Evolutionary conservation across 1,140 invertebrate species (phyloP).

Genomic region (Philaenus spumarius): DNA sequence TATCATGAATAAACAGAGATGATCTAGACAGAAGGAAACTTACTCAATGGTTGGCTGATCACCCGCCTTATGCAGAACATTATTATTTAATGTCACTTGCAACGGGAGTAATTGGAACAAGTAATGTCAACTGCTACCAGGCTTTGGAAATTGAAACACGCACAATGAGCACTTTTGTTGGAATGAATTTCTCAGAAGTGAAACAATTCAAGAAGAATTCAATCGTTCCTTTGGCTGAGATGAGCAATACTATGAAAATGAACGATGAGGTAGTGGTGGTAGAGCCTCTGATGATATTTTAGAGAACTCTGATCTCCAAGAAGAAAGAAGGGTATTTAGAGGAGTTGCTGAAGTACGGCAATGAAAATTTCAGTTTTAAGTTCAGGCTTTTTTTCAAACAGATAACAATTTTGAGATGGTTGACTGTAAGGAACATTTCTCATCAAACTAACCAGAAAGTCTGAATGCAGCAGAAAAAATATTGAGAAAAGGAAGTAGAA

Average conservation of each 20-base stretch:
- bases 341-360: too few relatives aligned
- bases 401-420: too few relatives aligned
- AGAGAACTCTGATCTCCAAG: too few relatives aligned
- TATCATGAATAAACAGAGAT: background rate
- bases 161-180: background rate
- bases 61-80: background rate
- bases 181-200: background rate
- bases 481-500: too few relatives aligned
- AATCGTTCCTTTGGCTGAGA: background rate
- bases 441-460: too few relatives aligned
- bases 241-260: background rate
- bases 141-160: background rate
- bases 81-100: background rate
- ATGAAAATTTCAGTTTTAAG: too few relatives aligned
- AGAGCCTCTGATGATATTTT: too few relatives aligned
- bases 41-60: background rate
- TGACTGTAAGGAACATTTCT: too few relatives aligned
- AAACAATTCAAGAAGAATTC: background rate
- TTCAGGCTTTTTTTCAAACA: too few relatives aligned
- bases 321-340: too few relatives aligned
- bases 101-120: background rate
- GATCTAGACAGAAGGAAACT: background rate
- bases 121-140: background rate
- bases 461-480: too few relatives aligned
- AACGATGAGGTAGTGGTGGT: too few relatives aligned